These are phyloP conservation scores for Ormia ochracea DNA, from an alignment of 2,888 invertebrate species.

Conservation along the genomic window DNA sequence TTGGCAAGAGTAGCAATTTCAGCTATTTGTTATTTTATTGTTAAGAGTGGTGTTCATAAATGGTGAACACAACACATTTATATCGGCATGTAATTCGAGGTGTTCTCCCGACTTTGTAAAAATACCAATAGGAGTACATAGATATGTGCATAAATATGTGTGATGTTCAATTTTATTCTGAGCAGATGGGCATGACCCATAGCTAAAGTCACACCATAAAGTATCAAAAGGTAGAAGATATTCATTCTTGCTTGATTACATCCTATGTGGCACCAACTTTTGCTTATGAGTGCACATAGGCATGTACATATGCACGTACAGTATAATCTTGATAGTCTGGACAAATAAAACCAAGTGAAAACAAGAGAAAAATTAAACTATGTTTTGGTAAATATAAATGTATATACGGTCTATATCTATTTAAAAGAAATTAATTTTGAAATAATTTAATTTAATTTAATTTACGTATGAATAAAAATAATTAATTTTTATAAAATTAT, in stretches of 20 bases:
- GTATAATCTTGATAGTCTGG: no score
- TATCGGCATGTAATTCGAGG: constrained; percentile 64
- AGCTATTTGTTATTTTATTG: constrained; percentile 53
- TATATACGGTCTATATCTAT: no score
- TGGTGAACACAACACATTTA: constrained; percentile 65
- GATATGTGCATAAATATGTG: no score
- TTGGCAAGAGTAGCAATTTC: constrained; percentile 19
- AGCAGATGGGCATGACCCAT: background rate
- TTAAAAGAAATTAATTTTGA: no score
- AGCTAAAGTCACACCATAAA: background rate
- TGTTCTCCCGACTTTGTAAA: constrained; percentile 57
- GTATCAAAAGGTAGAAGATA: background rate
- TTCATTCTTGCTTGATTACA: background rate
- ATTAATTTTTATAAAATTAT: no score
- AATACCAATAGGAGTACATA: no score
- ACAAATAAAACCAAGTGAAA: no score
- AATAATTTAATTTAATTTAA: no score
- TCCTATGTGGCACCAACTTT: constrained; percentile 1
- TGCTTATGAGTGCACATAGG: background rate
- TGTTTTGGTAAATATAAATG: no score
- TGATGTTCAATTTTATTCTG: constrained; percentile 45
- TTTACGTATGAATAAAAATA: no score
- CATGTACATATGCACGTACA: no score
- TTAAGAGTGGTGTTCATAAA: constrained; percentile 62
- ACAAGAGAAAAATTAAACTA: no score